These are phyloP conservation scores for Pelusios castaneus DNA, from an alignment of 2,113 vertebrate species.

Conservation along the genomic window DNA sequence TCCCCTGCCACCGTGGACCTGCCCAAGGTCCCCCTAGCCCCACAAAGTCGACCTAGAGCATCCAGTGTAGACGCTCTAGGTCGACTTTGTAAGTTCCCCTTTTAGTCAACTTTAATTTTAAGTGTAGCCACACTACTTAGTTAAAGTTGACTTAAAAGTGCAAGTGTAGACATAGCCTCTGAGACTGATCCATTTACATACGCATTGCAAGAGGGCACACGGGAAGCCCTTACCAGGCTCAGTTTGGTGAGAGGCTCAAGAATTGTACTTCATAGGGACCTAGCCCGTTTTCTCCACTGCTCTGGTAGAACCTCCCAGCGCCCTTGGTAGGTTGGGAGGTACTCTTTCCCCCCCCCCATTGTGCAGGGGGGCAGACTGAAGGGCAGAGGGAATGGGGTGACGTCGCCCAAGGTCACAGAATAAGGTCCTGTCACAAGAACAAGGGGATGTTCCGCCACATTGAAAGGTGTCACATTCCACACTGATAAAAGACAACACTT, in stretches of 20 bases:
- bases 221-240: neutral
- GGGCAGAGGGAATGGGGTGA: neutral
- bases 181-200: neutral
- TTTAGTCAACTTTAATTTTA: too few species aligned
- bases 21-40: too few species aligned
- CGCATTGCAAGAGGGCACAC: neutral
- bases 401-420: neutral
- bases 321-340: neutral
- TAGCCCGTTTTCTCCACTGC: neutral
- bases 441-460: neutral
- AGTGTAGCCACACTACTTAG: too few species aligned
- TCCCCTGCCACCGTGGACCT: too few species aligned
- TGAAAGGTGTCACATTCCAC: neutral
- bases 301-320: neutral
- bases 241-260: neutral
- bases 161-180: too few species aligned
- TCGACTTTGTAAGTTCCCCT: too few species aligned
- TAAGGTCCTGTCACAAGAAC: neutral
- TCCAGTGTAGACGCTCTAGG: too few species aligned
- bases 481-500: too few species aligned
- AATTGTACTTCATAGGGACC: neutral
- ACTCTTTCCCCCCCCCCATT: neutral
- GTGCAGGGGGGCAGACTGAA: too few species aligned
- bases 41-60: too few species aligned
- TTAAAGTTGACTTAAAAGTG: too few species aligned